These are phyloP conservation scores for Colossoma macropomum DNA, from an alignment of 2,113 vertebrate genomes.

Conservation along the genomic window DNA sequence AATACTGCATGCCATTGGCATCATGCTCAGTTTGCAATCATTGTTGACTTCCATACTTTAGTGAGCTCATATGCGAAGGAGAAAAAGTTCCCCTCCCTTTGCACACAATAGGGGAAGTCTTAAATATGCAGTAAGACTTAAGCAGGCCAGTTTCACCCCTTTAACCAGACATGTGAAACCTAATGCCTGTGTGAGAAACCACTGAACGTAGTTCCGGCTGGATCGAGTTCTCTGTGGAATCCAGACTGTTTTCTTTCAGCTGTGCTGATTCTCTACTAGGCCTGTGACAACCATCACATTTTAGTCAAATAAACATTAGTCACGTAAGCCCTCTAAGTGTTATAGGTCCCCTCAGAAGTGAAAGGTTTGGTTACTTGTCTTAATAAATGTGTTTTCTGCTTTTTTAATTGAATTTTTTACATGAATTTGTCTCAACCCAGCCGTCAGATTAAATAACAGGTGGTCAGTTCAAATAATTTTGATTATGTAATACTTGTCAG, in stretches of 20 bases:
- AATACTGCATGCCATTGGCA: constrained; percentile 38
- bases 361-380: too few species aligned
- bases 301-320: too few species aligned
- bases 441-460: too few species aligned
- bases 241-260: not conserved
- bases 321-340: too few species aligned
- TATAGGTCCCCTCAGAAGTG: too few species aligned
- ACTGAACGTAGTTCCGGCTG: constrained; percentile 19
- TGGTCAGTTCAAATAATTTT: too few species aligned
- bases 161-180: constrained; percentile 39
- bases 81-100: constrained; percentile 49
- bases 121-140: constrained; percentile 38
- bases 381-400: too few species aligned
- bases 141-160: constrained; percentile 44
- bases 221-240: constrained; percentile 45
- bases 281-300: too few species aligned
- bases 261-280: too few species aligned
- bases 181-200: constrained; percentile 45
- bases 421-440: too few species aligned
- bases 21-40: constrained; percentile 17
- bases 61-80: constrained; percentile 38
- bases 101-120: constrained; percentile 41
- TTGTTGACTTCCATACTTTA: constrained; percentile 38
- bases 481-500: too few species aligned
- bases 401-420: too few species aligned